Evolutionary conservation across 1,140 invertebrate species (phyloP).

Genomic region (Microplitis demolitor): DNA sequence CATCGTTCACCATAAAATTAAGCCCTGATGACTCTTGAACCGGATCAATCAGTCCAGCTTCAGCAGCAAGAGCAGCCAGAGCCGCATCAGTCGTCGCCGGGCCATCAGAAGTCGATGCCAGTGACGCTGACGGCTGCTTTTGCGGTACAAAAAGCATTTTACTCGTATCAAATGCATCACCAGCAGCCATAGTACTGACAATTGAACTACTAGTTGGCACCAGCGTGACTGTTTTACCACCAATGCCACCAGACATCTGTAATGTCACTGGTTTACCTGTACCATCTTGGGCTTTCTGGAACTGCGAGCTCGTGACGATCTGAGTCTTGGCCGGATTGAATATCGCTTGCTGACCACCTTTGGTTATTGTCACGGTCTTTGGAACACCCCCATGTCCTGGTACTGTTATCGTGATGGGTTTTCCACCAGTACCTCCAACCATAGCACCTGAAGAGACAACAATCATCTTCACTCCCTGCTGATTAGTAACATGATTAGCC

Average conservation of each 20-base stretch:
- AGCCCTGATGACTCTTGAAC: constrained; percentile 57
- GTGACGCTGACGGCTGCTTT: constrained; percentile 63
- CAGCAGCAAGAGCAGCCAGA: constrained; percentile 68
- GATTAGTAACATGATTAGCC: constrained; percentile 57
- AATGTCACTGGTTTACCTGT: constrained; percentile 75
- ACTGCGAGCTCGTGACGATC: constrained; percentile 61
- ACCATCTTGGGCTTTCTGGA: constrained; percentile 64
- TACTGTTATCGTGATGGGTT: constrained; percentile 74
- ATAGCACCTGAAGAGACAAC: constrained; percentile 65
- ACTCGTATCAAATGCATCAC: constrained; percentile 52
- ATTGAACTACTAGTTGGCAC: constrained; percentile 58
- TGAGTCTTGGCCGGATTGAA: constrained; percentile 60
- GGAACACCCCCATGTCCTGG: constrained; percentile 65
- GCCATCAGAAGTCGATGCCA: constrained; percentile 65
- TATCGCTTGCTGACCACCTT: constrained; percentile 52
- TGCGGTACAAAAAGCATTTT: constrained; percentile 65
- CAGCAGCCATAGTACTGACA: constrained; percentile 47
- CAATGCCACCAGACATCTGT: constrained; percentile 64
- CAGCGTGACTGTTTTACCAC: constrained; percentile 64
- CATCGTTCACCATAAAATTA: constrained; percentile 57
- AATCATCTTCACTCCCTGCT: constrained; percentile 71
- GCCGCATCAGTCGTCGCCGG: constrained; percentile 71
- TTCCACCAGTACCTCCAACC: constrained; percentile 61
- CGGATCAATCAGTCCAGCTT: constrained; percentile 69
- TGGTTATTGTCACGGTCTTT: constrained; percentile 67